A percentile compares a stretch with the other conserved stretches of the same genome.
phyloP scores from a whole-genome alignment of 2,888 invertebrate genomes.

The Caenorhabditis imperialis region DNA sequence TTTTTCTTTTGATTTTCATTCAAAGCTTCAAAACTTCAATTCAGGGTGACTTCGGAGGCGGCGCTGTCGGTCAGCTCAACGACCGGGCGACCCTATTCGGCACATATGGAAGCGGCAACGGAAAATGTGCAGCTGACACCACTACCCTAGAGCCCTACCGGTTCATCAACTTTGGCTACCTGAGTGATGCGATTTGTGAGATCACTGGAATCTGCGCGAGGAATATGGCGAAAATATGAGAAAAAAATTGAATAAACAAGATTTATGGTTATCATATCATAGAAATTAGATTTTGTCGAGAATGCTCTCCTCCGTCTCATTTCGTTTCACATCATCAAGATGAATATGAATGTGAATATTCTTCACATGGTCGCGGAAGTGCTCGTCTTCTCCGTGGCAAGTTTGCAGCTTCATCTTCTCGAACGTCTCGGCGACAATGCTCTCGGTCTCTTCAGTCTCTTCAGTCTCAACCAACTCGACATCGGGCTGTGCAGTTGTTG shows the following conservation, averaged over 20 bases:
- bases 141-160: neutral
- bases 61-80: conserved; percentile 3
- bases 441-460: too few species aligned
- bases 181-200: too few species aligned
- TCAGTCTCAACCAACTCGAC: too few species aligned
- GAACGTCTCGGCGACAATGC: conserved; percentile 20
- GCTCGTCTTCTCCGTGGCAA: neutral
- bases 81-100: conserved; percentile 3
- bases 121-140: conserved; percentile 6
- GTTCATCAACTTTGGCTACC: too few species aligned
- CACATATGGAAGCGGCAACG: conserved; percentile 20
- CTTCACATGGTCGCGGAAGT: neutral
- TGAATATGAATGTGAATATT: conserved; percentile 25
- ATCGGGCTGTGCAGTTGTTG: neutral
- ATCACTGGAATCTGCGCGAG: too few species aligned
- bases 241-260: too few species aligned
- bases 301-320: neutral
- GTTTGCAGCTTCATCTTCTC: conserved; percentile 16
- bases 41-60: conserved; percentile 38
- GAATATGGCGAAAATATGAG: too few species aligned
- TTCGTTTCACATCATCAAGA: neutral
- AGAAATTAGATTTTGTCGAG: conserved; percentile 1
- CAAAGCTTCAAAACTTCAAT: too few species aligned
- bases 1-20: too few species aligned
- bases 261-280: neutral